Conservation (phyloP, 1,140 invertebrate genomes). For the Agrypnia vestita region DNA sequence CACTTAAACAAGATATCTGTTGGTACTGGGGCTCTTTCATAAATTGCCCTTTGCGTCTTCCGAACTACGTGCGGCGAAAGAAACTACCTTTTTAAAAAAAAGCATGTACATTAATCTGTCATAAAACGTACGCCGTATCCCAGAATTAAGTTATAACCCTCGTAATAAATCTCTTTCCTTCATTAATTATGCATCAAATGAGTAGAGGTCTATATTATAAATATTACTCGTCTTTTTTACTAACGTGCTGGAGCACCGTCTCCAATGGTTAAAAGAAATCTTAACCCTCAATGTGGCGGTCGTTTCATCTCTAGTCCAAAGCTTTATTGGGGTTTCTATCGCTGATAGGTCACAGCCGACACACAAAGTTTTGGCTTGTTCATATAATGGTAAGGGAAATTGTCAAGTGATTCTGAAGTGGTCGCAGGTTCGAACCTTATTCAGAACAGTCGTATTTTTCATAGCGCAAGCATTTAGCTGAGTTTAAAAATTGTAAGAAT, state of each 20-base stretch:
- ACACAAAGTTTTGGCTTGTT: too few relatives aligned
- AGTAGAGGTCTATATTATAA: constrained; percentile 3
- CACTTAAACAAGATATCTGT: constrained; percentile 40
- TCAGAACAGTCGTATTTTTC: too few relatives aligned
- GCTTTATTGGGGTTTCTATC: too few relatives aligned
- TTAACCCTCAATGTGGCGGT: background rate
- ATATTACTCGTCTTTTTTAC: constrained; percentile 24
- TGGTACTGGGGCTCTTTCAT: constrained; percentile 21
- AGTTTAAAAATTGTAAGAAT: too few relatives aligned
- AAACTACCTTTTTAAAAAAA: constrained; percentile 33
- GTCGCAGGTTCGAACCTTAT: too few relatives aligned
- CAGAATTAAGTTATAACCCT: constrained; percentile 46
- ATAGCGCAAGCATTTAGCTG: too few relatives aligned
- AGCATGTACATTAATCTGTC: constrained; percentile 46
- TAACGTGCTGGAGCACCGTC: background rate
- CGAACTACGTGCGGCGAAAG: constrained; percentile 35
- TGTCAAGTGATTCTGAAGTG: too few relatives aligned
- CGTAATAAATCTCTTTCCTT: constrained; percentile 42
- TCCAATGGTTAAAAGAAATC: background rate
- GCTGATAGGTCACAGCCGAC: too few relatives aligned
- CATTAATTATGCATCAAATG: constrained; percentile 49
- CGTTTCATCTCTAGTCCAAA: too few relatives aligned
- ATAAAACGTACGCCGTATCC: constrained; percentile 38
- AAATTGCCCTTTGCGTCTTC: constrained; percentile 36
- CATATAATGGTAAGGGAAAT: too few relatives aligned